Conservation (phyloP, 2,888 invertebrate species). For the Camptogramma bilineatum region DNA sequence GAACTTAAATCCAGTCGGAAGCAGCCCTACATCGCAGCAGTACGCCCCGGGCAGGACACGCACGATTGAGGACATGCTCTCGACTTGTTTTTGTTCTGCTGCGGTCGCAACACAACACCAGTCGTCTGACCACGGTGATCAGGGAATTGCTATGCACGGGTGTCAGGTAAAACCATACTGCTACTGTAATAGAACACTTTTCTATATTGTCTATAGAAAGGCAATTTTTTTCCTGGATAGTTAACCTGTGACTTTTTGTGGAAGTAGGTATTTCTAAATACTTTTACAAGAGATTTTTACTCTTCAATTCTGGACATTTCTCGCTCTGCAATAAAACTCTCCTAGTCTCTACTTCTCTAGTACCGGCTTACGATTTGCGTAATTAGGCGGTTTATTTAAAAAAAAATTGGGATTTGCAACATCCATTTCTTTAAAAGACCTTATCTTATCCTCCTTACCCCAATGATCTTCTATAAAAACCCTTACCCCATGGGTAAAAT, state of each 20-base stretch:
- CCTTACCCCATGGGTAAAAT: too few species aligned
- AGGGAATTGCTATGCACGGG: conserved; percentile 50
- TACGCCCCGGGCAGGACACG: conserved; percentile 73
- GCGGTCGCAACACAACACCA: conserved; percentile 81
- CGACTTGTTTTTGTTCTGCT: conserved; percentile 80
- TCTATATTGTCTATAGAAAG: conserved; percentile 8
- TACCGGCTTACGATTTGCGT: too few species aligned
- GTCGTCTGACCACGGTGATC: conserved; percentile 47
- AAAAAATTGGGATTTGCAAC: too few species aligned
- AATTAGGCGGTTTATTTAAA: too few species aligned
- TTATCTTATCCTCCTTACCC: too few species aligned
- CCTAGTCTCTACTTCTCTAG: too few species aligned
- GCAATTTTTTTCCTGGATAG: not conserved
- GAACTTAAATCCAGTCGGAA: not conserved
- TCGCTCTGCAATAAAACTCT: too few species aligned
- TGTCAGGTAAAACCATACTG: conserved; percentile 36
- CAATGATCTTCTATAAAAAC: too few species aligned
- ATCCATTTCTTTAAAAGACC: too few species aligned
- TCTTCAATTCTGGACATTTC: not conserved
- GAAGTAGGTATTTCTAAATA: too few species aligned
- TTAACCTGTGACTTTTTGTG: not conserved
- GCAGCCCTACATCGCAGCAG: conserved; percentile 58
- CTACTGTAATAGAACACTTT: conserved; percentile 22
- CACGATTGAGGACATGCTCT: conserved; percentile 83
- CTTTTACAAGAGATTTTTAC: not conserved